phyloP scores from a whole-genome alignment of 2,888 invertebrate species.

The Limnephilus auricula region DNA sequence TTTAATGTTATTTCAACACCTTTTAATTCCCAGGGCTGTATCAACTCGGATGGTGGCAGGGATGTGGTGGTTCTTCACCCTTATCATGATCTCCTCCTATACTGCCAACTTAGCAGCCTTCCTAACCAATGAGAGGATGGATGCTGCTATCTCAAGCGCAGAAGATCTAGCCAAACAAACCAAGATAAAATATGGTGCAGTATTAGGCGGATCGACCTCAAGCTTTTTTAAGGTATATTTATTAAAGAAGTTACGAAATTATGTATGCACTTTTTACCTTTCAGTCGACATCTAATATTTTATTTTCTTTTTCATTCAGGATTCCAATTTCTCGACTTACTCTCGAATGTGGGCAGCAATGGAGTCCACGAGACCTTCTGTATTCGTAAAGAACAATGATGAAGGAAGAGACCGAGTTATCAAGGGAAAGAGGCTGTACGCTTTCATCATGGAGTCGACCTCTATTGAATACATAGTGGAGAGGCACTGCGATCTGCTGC shows the following conservation, averaged over 20 bases:
- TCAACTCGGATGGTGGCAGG: constrained; percentile 95
- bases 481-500: constrained; percentile 89
- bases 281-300: neutral
- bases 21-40: constrained; percentile 83
- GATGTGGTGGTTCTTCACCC: constrained; percentile 96
- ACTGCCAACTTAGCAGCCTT: constrained; percentile 97
- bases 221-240: constrained; percentile 89
- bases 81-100: constrained; percentile 96
- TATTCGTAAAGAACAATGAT: constrained; percentile 89
- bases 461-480: constrained; percentile 95
- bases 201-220: constrained; percentile 92
- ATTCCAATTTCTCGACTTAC: constrained; percentile 93
- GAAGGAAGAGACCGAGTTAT: constrained; percentile 92
- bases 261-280: neutral
- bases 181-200: constrained; percentile 97
- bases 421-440: constrained; percentile 89
- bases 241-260: neutral
- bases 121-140: constrained; percentile 92
- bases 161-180: constrained; percentile 95
- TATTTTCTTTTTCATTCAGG: constrained; percentile 74
- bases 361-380: constrained; percentile 89
- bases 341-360: constrained; percentile 96
- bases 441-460: constrained; percentile 97
- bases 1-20: neutral
- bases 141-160: constrained; percentile 91